Evolutionary conservation across 2,888 invertebrate species (phyloP).

Genomic region (Tridacna gigas): DNA sequence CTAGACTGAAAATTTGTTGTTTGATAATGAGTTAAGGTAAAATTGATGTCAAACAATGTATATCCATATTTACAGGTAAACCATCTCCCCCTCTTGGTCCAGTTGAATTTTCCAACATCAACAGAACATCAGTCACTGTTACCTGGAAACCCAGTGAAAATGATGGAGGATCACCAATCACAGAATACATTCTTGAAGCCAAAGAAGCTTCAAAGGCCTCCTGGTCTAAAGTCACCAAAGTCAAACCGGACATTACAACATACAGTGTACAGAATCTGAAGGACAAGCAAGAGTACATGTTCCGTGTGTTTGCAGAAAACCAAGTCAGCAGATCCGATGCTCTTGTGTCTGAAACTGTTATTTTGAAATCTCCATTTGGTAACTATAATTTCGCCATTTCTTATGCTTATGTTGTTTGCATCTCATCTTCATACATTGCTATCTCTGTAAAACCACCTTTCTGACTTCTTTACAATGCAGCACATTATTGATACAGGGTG

Average conservation of each 20-base stretch:
- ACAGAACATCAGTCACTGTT: slow-evolving; percentile 76
- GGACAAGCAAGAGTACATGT: slow-evolving; percentile 85
- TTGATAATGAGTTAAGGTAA: neutral
- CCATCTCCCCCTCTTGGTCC: slow-evolving; percentile 80
- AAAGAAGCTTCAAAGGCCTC: slow-evolving; percentile 85
- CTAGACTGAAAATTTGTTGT: neutral
- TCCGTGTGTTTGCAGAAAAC: slow-evolving; percentile 83
- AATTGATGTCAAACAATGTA: neutral
- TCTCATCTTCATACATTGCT: no score
- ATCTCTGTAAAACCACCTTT: no score
- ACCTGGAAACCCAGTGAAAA: slow-evolving; percentile 89
- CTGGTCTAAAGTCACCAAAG: slow-evolving; percentile 92
- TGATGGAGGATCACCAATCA: slow-evolving; percentile 92
- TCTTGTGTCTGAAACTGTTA: slow-evolving; percentile 75
- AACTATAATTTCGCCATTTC: slow-evolving; percentile 44
- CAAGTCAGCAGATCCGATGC: slow-evolving; percentile 79
- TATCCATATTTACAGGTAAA: slow-evolving; percentile 64
- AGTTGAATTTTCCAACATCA: slow-evolving; percentile 77
- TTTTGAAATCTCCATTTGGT: slow-evolving; percentile 80
- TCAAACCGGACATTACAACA: slow-evolving; percentile 88
- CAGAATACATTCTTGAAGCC: slow-evolving; percentile 82
- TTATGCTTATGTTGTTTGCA: neutral
- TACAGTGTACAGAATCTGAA: slow-evolving; percentile 80
- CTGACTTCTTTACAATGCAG: no score
- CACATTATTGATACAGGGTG: no score